Conservation (phyloP, 2,888 invertebrate species). For the Microctonus aethiopoides region DNA sequence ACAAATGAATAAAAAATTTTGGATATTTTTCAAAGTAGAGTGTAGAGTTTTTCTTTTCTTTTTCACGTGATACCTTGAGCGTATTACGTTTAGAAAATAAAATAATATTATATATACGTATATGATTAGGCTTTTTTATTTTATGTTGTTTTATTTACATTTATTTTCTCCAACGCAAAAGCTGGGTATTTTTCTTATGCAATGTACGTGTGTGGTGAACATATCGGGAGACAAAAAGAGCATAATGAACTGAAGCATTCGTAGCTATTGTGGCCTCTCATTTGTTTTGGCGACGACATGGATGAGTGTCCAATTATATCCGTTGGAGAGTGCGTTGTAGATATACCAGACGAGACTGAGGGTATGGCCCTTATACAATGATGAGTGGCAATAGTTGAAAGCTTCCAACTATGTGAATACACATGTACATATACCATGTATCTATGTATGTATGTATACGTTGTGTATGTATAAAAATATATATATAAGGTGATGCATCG, state of each 20-base stretch:
- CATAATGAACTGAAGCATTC: background rate
- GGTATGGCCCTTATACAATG: background rate
- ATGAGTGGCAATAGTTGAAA: background rate
- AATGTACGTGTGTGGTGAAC: background rate
- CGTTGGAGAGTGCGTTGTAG: background rate
- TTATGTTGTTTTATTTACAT: too few relatives aligned
- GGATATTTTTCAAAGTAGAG: too few relatives aligned
- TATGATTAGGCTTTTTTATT: too few relatives aligned
- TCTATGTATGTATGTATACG: background rate
- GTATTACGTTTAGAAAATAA: too few relatives aligned
- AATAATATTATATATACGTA: too few relatives aligned
- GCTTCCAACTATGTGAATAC: background rate
- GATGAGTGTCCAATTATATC: conserved; percentile 25
- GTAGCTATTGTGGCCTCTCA: background rate
- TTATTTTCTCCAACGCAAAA: too few relatives aligned
- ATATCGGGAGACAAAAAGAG: background rate
- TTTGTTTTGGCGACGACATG: background rate
- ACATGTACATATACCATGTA: background rate
- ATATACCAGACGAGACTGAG: background rate
- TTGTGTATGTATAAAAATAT: background rate
- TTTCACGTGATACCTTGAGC: too few relatives aligned
- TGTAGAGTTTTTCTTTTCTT: too few relatives aligned
- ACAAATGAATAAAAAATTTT: too few relatives aligned
- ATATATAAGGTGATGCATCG: background rate
- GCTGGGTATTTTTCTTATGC: too few relatives aligned